Base-by-base conservation (phyloP, 1,140 invertebrate species). In the Chironomus striatipennis region DNA sequence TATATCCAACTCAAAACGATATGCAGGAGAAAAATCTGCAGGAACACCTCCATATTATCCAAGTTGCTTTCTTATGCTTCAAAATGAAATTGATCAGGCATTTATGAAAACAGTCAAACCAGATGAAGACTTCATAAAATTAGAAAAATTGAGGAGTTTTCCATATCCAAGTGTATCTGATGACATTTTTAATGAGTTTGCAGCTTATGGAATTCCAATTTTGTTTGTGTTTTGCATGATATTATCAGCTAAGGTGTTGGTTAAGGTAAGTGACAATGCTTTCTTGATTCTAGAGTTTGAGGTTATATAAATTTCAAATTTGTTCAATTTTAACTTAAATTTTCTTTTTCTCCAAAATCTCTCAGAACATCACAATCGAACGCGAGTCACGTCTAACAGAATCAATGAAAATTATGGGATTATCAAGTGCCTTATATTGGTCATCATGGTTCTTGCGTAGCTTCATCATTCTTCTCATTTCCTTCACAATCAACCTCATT, bases 381-480 rank as follows among this genome's bases (percentile, higher is more conserved):
- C 87, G 87, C 76, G 86, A 87, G 76, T 80, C 84, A 75, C 86
- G 87, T 76, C 77, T 88, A 15, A 88, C 87, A 83, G 91, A 92
- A 85, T 89, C 90, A 5, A 92, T 93, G 91, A 92, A 90, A 80
- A 90, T 93, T 80, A 93, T 93, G 91, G 92, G 92, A 8, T 80
- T 93, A 20, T 86, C 87, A 17, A 89, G 87, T 75, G 93, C 89
- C 89, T 78, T 93, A 42, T 90, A 93, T 77, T 93, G 91, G 90
- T 79, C 85, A 7, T 90, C 91, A 2, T 93, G 91, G 90, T 93
- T 92, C 78, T 80, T 89, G 43, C 90, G 92, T 78, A 87, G 88
- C 73, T 88, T 91, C 76, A 80, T 88, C 9, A 90, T 91, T 76
- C 81, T 92, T 5, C 73, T 89, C 1, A 84, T 91, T 74, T 87